A percentile compares a stretch with the other conserved stretches of the same genome.
Evolutionary conservation across 2,113 vertebrate species (phyloP).

Genomic region (Phrynosoma platyrhinos): DNA sequence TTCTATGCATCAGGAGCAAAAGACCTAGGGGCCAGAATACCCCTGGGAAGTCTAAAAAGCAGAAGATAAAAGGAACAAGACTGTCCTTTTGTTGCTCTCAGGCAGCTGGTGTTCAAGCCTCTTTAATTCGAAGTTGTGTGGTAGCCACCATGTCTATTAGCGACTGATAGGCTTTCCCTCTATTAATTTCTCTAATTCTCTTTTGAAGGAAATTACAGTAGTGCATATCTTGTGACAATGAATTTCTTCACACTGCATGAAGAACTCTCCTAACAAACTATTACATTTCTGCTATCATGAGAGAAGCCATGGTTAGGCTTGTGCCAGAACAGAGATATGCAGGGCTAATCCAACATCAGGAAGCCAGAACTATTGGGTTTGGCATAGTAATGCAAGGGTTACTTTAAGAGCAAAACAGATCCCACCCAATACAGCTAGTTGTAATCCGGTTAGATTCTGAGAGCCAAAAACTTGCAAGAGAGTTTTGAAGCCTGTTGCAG

Average conservation of each 20-base stretch:
- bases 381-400: neutral
- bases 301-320: neutral
- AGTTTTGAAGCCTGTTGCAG: neutral
- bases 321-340: neutral
- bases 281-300: neutral
- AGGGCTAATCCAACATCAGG: neutral
- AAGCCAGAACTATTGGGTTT: neutral
- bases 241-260: neutral
- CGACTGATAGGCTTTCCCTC: neutral
- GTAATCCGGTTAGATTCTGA: neutral
- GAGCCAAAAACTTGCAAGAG: neutral
- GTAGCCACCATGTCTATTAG: neutral
- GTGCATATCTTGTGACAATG: neutral
- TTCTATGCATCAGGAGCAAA: neutral
- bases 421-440: neutral
- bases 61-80: neutral
- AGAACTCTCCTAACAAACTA: too few species aligned
- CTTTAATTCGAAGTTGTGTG: neutral
- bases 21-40: neutral
- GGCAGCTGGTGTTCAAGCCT: neutral
- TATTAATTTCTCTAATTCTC: neutral
- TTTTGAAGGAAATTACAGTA: neutral
- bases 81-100: neutral
- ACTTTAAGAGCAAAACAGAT: neutral
- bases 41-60: neutral